These are phyloP conservation scores for Cephus cinctus DNA, from an alignment of 1,140 invertebrate species.

Conservation along the genomic window DNA sequence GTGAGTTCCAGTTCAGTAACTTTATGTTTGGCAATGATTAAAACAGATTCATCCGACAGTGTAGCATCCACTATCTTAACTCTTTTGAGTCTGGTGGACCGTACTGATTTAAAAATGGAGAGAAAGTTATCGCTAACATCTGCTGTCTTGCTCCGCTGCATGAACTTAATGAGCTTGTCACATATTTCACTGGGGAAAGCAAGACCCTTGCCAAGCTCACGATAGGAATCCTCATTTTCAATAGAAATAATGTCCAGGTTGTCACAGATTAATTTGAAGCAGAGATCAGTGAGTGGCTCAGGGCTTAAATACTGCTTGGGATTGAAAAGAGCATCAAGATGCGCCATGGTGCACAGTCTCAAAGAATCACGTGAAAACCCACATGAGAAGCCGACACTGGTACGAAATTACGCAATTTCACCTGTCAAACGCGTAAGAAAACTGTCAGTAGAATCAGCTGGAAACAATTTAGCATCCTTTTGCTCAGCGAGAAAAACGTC, in stretches of 20 bases:
- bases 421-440: constrained; percentile 29
- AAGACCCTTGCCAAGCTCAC: constrained; percentile 56
- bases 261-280: constrained; percentile 65
- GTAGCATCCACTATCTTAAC: constrained; percentile 70
- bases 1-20: constrained; percentile 71
- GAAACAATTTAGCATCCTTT: background rate
- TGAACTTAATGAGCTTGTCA: constrained; percentile 65
- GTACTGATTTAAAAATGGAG: constrained; percentile 68
- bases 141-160: constrained; percentile 57
- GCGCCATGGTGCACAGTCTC: constrained; percentile 33
- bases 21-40: constrained; percentile 68
- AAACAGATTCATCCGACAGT: constrained; percentile 69
- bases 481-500: background rate
- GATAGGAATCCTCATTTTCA: constrained; percentile 37
- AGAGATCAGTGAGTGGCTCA: constrained; percentile 60
- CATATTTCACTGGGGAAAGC: constrained; percentile 70
- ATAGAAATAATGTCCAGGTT: constrained; percentile 63
- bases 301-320: constrained; percentile 39
- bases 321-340: constrained; percentile 39
- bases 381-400: constrained; percentile 14
- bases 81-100: constrained; percentile 66
- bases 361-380: constrained; percentile 15
- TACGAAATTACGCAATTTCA: constrained; percentile 27
- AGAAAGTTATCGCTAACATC: constrained; percentile 67
- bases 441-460: constrained; percentile 25